These are phyloP conservation scores for Apantesis nais DNA, from an alignment of 2,888 invertebrate genomes.

Conservation along the genomic window DNA sequence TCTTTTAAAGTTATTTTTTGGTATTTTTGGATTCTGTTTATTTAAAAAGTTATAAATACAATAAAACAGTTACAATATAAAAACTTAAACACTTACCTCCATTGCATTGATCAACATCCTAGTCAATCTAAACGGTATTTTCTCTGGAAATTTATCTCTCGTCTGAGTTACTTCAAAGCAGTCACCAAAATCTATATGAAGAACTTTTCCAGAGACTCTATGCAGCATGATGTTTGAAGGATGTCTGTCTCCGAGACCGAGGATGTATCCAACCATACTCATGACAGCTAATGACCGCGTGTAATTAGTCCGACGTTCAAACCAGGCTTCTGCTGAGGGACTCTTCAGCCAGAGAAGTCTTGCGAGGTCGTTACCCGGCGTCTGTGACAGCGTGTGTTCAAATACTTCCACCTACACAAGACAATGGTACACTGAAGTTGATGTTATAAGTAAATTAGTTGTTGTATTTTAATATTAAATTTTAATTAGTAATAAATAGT, in stretches of 20 bases:
- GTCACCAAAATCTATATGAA: conserved; percentile 99
- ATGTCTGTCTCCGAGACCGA: conserved; percentile 99
- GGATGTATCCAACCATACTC: conserved; percentile 99
- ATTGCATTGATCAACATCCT: conserved; percentile 99
- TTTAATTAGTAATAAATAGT: background rate
- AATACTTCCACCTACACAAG: conserved; percentile 92
- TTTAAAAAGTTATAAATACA: too few relatives aligned
- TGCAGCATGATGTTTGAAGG: conserved; percentile 99
- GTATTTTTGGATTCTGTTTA: too few relatives aligned
- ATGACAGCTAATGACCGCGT: conserved; percentile 98
- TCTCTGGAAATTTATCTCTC: conserved; percentile 99
- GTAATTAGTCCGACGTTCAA: conserved; percentile 98
- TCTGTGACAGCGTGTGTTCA: conserved; percentile 97
- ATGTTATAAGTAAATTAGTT: background rate
- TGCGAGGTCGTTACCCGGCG: conserved; percentile 97
- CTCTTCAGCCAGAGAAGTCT: conserved; percentile 98
- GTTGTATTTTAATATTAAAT: background rate
- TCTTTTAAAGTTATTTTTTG: too few relatives aligned
- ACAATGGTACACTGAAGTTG: background rate
- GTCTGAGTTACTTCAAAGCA: conserved; percentile 99
- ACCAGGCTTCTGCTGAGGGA: conserved; percentile 99
- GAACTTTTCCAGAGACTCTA: conserved; percentile 97
- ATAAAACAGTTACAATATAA: background rate
- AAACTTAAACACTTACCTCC: conserved; percentile 85
- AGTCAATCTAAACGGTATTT: conserved; percentile 98